Base-by-base conservation (phyloP, 1,140 invertebrate genomes). In the Meloidogyne exigua region DNA sequence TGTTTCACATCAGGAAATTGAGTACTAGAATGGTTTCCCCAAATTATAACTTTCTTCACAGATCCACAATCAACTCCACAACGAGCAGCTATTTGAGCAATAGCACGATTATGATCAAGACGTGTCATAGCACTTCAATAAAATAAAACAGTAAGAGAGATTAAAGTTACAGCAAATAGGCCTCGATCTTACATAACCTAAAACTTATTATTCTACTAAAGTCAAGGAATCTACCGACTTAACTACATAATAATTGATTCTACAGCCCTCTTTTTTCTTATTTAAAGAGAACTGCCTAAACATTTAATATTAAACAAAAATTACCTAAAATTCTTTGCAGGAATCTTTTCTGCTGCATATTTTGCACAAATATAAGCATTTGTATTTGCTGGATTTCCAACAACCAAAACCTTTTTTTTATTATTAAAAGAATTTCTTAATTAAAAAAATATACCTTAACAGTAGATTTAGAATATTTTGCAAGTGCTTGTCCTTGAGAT, bases 11-110 rank as follows among this genome's bases (percentile, higher is more conserved):
- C 96, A 23, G 97, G 96, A 88, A 94, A 98, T 89, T 99, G 96
- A 3, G 97, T 99, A 9, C 94, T 95, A 0, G 95, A 98, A 87
- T 99, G 97, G 89, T 99, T 99, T 28, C 97, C 97, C 97, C 97
- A 99, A 86, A 99, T 99, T 75, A 96, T 93, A 9, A 96, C 92
- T 88, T 97, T 96, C 81, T 91, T 91, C 2, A 98, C 92, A 84
- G 92, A 90, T 74, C 91, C 90, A 49, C 93, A 91, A 12, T 25
- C 79, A n/a, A 91, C 88, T 72, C 92, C 88, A 21, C 91, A 76
- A 26, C 87, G 85, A 9, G 80, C 76, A 32, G 90, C 90, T 83
- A 91, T 88, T 90, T 95, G 93, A 79, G 93, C 92, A 82, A 92
- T 92, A 26, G 95, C 95, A 85, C 96, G 91, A 88, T 99, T 99